phyloP scores from a whole-genome alignment of 2,797 vertebrate genomes.

The Oreonectes daqikongensis region DNA sequence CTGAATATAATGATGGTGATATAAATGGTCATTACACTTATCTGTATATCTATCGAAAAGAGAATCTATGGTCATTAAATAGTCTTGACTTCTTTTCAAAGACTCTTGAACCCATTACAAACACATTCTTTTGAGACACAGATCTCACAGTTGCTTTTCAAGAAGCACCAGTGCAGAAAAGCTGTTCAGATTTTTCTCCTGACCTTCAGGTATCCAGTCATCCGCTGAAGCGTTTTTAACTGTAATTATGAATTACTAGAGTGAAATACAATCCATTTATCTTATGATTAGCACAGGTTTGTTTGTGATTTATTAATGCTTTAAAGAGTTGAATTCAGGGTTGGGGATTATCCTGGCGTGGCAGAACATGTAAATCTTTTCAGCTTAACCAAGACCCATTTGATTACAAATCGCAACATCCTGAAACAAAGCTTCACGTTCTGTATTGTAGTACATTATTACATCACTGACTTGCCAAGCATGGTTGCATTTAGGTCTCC shows the following conservation, averaged over 20 bases:
- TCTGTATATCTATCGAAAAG: conserved; percentile 5
- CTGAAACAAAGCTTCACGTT: conserved; percentile 25
- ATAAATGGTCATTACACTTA: not conserved
- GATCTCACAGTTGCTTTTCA: conserved; percentile 49
- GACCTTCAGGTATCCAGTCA: conserved; percentile 58
- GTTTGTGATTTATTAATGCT: conserved; percentile 58
- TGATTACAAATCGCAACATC: conserved; percentile 29
- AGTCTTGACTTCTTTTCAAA: conserved; percentile 23
- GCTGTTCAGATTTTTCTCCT: conserved; percentile 28
- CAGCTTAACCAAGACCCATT: conserved; percentile 28
- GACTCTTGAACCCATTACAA: too few species aligned
- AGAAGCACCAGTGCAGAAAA: conserved; percentile 14
- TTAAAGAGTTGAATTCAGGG: conserved; percentile 35
- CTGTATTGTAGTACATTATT: not conserved
- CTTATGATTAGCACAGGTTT: conserved; percentile 56
- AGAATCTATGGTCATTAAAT: not conserved
- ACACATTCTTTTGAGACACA: conserved; percentile 12
- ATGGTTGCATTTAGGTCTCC: not conserved
- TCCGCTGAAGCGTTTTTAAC: conserved; percentile 12
- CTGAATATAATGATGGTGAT: not conserved
- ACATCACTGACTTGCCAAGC: not conserved
- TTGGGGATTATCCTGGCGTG: conserved; percentile 46
- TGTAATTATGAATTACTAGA: conserved; percentile 46
- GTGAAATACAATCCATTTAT: conserved; percentile 60
- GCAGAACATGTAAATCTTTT: conserved; percentile 43